phyloP scores from a whole-genome alignment of 2,797 vertebrate species.

The Cossypha niveicapilla region DNA sequence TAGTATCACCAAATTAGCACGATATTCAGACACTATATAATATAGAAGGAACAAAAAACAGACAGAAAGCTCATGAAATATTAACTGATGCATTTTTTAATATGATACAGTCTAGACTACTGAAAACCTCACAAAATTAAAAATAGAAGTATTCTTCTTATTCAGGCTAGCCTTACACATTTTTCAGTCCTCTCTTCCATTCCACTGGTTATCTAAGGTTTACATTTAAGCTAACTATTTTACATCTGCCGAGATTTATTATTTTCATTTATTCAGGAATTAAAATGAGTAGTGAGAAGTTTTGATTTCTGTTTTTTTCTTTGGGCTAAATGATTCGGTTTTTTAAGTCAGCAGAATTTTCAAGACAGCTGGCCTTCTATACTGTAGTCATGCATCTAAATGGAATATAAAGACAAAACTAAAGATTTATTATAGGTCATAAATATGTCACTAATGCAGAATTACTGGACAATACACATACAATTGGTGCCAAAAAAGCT shows the following conservation, averaged over 20 bases:
- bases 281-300: conserved; percentile 58
- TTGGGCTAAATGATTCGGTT: conserved; percentile 70
- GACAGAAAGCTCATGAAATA: conserved; percentile 15
- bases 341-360: conserved; percentile 79
- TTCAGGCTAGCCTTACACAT: neutral
- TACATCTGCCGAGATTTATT: neutral
- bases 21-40: neutral
- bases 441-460: conserved; percentile 84
- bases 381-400: conserved; percentile 75
- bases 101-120: conserved; percentile 8
- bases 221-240: conserved; percentile 12
- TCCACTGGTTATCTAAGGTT: neutral
- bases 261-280: conserved; percentile 69
- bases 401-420: conserved; percentile 81
- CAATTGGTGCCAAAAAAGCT: conserved; percentile 83
- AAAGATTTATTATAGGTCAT: conserved; percentile 79
- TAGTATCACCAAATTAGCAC: neutral
- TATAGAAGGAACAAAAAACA: neutral
- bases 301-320: conserved; percentile 71
- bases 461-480: conserved; percentile 82
- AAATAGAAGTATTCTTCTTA: neutral
- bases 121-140: conserved; percentile 9
- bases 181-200: neutral
- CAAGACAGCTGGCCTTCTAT: conserved; percentile 66
- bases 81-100: neutral